phyloP scores from a whole-genome alignment of 1,140 invertebrate genomes.

The Cotesia vestalis region DNA sequence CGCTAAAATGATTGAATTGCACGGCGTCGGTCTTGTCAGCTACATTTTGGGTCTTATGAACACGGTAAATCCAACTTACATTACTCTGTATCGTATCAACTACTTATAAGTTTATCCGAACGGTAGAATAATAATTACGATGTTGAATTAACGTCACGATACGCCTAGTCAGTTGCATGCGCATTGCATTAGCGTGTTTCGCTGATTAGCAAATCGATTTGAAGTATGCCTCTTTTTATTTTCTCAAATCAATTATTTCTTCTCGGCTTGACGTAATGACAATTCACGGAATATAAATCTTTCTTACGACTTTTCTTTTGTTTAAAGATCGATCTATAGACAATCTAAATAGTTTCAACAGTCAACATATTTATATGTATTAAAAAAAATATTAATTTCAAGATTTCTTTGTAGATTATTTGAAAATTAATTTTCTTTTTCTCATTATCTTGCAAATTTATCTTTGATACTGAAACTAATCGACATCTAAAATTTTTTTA shows the following conservation, averaged over 20 bases:
- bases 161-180: neutral
- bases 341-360: too few relatives aligned
- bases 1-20: conserved; percentile 79
- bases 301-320: too few relatives aligned
- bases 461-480: too few relatives aligned
- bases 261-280: conserved; percentile 12
- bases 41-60: conserved; percentile 86
- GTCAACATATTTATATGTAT: too few relatives aligned
- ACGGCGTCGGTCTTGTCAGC: conserved; percentile 69
- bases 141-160: conserved; percentile 12
- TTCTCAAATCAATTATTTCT: neutral
- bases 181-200: conserved; percentile 17
- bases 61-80: conserved; percentile 68
- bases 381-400: too few relatives aligned
- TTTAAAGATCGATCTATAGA: too few relatives aligned
- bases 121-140: neutral
- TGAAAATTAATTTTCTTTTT: too few relatives aligned
- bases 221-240: neutral
- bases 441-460: too few relatives aligned
- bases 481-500: too few relatives aligned
- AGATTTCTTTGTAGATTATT: too few relatives aligned
- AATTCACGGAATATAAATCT: too few relatives aligned
- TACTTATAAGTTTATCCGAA: neutral
- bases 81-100: neutral
- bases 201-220: conserved; percentile 23